A percentile compares a stretch with the other conserved stretches of the same genome.
Evolutionary conservation across 2,797 vertebrate genomes (phyloP).

Genomic region (Rhinella marina): DNA sequence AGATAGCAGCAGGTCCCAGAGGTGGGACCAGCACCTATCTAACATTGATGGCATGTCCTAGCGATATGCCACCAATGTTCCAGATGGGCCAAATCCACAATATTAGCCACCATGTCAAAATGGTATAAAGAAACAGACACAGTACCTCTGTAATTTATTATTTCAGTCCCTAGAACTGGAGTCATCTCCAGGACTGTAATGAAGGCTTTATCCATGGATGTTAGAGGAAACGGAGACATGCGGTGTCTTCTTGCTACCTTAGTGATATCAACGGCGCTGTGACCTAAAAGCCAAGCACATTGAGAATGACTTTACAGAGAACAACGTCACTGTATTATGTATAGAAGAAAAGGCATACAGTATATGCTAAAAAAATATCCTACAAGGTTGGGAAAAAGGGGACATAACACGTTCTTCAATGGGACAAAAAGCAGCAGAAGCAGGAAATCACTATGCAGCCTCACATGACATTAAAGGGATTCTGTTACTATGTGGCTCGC

Average conservation of each 20-base stretch:
- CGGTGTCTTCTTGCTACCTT: conserved; percentile 97
- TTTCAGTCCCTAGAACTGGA: conserved; percentile 95
- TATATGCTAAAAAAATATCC: background rate
- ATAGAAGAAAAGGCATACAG: background rate
- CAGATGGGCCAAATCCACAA: background rate
- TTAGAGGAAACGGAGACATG: conserved; percentile 97
- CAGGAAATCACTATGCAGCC: too few species aligned
- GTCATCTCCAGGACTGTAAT: conserved; percentile 99
- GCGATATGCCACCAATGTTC: too few species aligned
- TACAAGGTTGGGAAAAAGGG: background rate
- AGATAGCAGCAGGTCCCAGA: too few species aligned
- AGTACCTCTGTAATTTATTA: conserved; percentile 96
- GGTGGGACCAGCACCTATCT: too few species aligned
- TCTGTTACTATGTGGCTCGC: too few species aligned
- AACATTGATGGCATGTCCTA: too few species aligned
- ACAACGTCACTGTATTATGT: background rate
- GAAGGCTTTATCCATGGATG: conserved; percentile 99
- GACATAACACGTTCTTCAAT: background rate
- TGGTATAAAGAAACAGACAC: background rate
- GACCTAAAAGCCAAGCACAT: conserved; percentile 76
- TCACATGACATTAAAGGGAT: too few species aligned
- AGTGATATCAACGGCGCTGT: conserved; percentile 98
- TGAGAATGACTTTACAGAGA: background rate
- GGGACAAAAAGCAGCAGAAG: too few species aligned
- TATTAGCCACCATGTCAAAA: background rate